Conservation (phyloP, 2,113 vertebrate species). For the Apteryx owenii region DNA sequence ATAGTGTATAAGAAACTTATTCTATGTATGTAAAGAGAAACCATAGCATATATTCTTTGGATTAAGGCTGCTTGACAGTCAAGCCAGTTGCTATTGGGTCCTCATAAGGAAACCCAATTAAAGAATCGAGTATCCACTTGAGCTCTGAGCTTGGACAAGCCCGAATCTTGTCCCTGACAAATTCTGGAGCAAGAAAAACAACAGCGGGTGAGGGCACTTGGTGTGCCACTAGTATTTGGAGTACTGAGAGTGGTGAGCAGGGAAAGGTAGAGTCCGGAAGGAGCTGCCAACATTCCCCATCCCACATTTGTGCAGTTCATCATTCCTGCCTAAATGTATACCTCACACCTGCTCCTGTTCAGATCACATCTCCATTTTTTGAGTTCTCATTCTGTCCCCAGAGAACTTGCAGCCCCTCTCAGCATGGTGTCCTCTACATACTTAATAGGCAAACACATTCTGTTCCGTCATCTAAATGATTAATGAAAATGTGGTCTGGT, state of each 20-base stretch:
- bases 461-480: conserved; percentile 60
- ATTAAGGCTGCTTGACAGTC: neutral
- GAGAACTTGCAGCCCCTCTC: conserved; percentile 1
- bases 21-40: neutral
- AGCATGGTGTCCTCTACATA: conserved; percentile 63
- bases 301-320: conserved; percentile 72
- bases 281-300: conserved; percentile 68
- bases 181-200: conserved; percentile 39
- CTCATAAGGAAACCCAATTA: conserved; percentile 32
- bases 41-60: neutral
- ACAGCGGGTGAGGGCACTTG: neutral
- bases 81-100: neutral
- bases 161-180: neutral
- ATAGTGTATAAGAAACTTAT: neutral
- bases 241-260: rapidly evolving
- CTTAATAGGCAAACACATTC: conserved; percentile 72
- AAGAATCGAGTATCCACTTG: conserved; percentile 5
- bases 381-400: conserved; percentile 54
- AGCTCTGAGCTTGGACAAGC: neutral
- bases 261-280: conserved; percentile 61
- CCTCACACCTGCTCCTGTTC: conserved; percentile 69
- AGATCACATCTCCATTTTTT: conserved; percentile 74
- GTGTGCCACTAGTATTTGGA: neutral
- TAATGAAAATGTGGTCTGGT: conserved; percentile 58
- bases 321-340: conserved; percentile 73